Percentiles rank a stretch among this genome's conserved stretches.
phyloP scores from a whole-genome alignment of 2,888 invertebrate genomes.

The Ctena decussata region DNA sequence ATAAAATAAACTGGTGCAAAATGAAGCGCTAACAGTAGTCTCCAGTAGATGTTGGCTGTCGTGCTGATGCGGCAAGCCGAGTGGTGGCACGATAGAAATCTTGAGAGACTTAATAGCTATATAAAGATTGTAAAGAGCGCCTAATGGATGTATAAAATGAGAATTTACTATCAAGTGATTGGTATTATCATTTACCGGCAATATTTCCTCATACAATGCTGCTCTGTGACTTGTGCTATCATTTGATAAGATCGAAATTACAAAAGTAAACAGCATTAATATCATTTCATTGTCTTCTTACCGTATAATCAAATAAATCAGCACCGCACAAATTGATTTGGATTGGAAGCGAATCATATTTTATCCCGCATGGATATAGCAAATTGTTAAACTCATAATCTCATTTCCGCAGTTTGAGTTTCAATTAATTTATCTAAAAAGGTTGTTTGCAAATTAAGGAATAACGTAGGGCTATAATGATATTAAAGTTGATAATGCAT shows the following conservation, averaged over 20 bases:
- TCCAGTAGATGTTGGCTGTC: no score
- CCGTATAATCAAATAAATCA: constrained; percentile 58
- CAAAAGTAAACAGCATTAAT: constrained; percentile 63
- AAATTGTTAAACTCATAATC: constrained; percentile 54
- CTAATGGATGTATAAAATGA: constrained; percentile 5
- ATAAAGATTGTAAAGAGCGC: neutral
- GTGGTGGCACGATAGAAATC: neutral
- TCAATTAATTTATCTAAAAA: constrained; percentile 17
- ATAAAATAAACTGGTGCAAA: no score
- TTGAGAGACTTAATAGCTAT: neutral
- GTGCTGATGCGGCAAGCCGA: no score
- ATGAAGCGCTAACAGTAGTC: no score
- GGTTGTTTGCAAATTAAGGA: constrained; percentile 14
- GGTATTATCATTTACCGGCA: neutral
- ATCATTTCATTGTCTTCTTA: constrained; percentile 48
- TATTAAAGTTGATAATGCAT: neutral
- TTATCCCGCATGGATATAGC: constrained; percentile 42
- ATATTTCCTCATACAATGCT: neutral
- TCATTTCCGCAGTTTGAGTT: constrained; percentile 49
- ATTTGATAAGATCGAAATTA: constrained; percentile 67
- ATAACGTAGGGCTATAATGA: neutral
- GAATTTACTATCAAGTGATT: constrained; percentile 1
- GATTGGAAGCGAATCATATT: constrained; percentile 45
- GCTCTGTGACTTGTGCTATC: neutral
- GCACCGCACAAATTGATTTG: constrained; percentile 53